These are phyloP conservation scores for Caranx melampygus DNA, from an alignment of 2,113 vertebrate species.

Conservation along the genomic window DNA sequence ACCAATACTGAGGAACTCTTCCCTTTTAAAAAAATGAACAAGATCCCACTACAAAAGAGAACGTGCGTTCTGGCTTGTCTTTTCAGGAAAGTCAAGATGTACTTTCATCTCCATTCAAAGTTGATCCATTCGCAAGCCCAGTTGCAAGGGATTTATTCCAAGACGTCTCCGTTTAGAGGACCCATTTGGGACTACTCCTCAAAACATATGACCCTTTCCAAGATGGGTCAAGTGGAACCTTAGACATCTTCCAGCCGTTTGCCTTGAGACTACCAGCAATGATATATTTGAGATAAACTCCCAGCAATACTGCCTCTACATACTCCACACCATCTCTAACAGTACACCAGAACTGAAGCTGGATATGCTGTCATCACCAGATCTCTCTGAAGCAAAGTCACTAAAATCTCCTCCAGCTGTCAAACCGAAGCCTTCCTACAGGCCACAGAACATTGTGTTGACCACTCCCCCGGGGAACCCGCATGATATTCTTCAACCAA, in stretches of 20 bases:
- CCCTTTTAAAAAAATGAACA: background rate
- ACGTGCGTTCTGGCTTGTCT: background rate
- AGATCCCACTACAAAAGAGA: background rate
- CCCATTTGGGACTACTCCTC: constrained; percentile 23
- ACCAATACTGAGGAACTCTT: background rate
- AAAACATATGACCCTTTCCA: constrained; percentile 25
- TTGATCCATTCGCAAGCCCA: constrained; percentile 52
- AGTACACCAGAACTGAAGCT: background rate
- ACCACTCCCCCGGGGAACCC: constrained; percentile 56
- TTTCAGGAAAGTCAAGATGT: background rate
- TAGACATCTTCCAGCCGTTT: constrained; percentile 47
- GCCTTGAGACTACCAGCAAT: background rate
- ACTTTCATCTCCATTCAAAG: constrained; percentile 45
- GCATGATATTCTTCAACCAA: constrained; percentile 48
- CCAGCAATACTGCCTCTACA: background rate
- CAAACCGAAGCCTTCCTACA: background rate
- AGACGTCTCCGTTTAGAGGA: constrained; percentile 35
- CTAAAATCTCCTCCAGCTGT: background rate
- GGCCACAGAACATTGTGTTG: constrained; percentile 16
- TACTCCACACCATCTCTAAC: background rate
- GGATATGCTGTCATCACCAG: background rate
- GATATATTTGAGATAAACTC: constrained; percentile 11
- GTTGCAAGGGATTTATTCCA: constrained; percentile 55
- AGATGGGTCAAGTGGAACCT: constrained; percentile 14
- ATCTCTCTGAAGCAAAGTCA: constrained; percentile 3